Percentiles rank a stretch among this genome's conserved stretches.
phyloP scores from a whole-genome alignment of 2,797 vertebrate genomes.

The Hoplostethus atlanticus region DNA sequence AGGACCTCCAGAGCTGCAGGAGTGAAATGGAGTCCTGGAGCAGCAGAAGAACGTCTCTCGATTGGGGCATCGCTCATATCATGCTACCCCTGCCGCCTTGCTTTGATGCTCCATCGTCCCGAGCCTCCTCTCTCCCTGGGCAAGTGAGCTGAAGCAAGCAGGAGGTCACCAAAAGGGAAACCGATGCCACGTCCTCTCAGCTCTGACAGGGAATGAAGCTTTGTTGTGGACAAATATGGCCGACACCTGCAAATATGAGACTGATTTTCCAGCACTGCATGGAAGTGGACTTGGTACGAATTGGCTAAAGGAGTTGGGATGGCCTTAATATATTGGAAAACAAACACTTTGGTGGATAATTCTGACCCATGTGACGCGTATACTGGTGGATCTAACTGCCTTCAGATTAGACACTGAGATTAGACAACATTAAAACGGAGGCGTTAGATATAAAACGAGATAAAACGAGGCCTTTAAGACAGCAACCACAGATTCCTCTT shows the following conservation, averaged over 20 bases:
- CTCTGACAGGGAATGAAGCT: slow-evolving; percentile 27
- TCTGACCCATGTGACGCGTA: slow-evolving; percentile 8
- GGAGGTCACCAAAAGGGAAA: slow-evolving; percentile 35
- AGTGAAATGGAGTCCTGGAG: slow-evolving; percentile 36
- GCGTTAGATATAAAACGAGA: slow-evolving; percentile 8
- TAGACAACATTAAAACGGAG: slow-evolving; percentile 24
- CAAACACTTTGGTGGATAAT: not conserved
- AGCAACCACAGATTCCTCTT: slow-evolving; percentile 47
- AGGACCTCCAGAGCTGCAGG: slow-evolving; percentile 11
- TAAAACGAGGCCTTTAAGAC: slow-evolving; percentile 48
- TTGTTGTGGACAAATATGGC: slow-evolving; percentile 19
- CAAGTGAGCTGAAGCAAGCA: slow-evolving; percentile 30
- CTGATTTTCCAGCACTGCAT: not conserved
- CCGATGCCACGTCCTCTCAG: slow-evolving; percentile 27
- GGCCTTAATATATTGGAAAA: slow-evolving; percentile 6
- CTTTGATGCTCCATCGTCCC: slow-evolving; percentile 59
- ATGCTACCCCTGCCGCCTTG: slow-evolving; percentile 37
- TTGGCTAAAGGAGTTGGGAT: not conserved
- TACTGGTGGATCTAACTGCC: not conserved
- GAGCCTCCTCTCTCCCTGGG: slow-evolving; percentile 26
- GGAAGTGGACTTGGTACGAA: not conserved
- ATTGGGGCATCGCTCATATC: slow-evolving; percentile 25
- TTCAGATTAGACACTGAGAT: slow-evolving; percentile 13
- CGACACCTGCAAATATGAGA: slow-evolving; percentile 19
- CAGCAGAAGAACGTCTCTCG: slow-evolving; percentile 37